These are phyloP conservation scores for Centropyge bicolor DNA, from an alignment of 2,797 vertebrate species.

Conservation along the genomic window DNA sequence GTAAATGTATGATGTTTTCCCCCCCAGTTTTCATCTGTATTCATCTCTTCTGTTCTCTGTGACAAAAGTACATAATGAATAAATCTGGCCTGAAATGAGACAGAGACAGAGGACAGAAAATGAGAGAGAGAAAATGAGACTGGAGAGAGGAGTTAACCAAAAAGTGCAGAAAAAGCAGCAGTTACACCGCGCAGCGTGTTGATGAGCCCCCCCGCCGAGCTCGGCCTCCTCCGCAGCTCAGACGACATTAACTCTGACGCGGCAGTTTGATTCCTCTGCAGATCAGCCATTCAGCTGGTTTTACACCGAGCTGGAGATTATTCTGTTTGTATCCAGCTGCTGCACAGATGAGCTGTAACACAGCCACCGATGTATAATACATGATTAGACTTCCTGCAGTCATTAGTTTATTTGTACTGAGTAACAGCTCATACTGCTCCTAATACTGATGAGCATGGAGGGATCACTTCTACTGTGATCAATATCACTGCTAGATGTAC, in stretches of 20 bases:
- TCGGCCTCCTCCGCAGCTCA: conserved; percentile 16
- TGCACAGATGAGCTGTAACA: neutral
- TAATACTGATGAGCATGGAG: neutral
- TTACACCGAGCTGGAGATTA: conserved; percentile 17
- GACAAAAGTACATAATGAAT: conserved; percentile 33
- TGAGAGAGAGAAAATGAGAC: neutral
- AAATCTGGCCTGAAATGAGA: conserved; percentile 39
- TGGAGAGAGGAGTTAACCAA: neutral
- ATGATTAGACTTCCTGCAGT: neutral
- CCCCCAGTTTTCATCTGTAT: conserved; percentile 15
- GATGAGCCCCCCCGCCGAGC: conserved; percentile 23
- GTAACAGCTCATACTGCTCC: neutral
- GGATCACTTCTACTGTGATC: neutral
- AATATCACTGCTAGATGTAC: neutral
- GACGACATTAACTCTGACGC: neutral
- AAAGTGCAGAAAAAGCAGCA: neutral
- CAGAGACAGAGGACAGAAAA: neutral
- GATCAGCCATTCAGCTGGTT: conserved; percentile 14
- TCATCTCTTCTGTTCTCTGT: neutral
- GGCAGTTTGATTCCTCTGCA: conserved; percentile 9
- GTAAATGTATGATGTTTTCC: neutral
- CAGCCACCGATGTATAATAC: neutral
- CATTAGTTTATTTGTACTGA: no score
- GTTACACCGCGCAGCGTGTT: neutral
- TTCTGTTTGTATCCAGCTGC: conserved; percentile 26